These are phyloP conservation scores for Palythoa grandis DNA, from an alignment of 92 coral and sea anemone species.

Conservation along the genomic window DNA sequence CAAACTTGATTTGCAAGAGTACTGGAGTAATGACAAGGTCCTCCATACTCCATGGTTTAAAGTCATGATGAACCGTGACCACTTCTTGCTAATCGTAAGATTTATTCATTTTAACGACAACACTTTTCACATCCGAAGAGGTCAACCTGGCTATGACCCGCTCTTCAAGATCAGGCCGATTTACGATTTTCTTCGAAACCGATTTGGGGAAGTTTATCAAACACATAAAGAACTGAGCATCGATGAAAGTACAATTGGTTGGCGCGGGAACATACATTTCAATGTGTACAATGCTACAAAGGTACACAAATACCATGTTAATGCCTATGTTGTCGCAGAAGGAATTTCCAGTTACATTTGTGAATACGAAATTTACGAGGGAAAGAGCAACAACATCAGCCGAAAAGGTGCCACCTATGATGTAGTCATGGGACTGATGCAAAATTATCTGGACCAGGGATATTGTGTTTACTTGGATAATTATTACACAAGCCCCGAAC, in stretches of 20 bases:
- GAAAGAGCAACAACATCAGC: conserved; percentile 23
- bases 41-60: conserved; percentile 33
- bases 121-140: conserved; percentile 39
- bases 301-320: conserved; percentile 43
- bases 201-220: conserved; percentile 34
- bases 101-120: conserved; percentile 65
- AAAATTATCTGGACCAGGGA: conserved; percentile 26
- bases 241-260: conserved; percentile 48
- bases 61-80: conserved; percentile 34
- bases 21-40: conserved; percentile 49
- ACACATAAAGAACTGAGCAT: conserved; percentile 29
- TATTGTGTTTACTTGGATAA: conserved; percentile 51
- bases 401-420: conserved; percentile 39
- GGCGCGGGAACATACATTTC: conserved; percentile 39
- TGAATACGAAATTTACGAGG: conserved; percentile 34
- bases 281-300: conserved; percentile 39
- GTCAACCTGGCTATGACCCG: conserved; percentile 53
- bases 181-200: conserved; percentile 46
- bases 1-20: conserved; percentile 36
- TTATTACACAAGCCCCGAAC: conserved; percentile 35
- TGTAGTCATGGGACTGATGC: conserved; percentile 31
- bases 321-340: conserved; percentile 31
- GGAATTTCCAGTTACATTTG: conserved; percentile 40
- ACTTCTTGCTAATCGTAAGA: conserved; percentile 47
- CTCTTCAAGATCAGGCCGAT: conserved; percentile 64